These are phyloP conservation scores for Pontoporia blainvillei DNA, from an alignment of 2,113 vertebrate species.

Conservation along the genomic window DNA sequence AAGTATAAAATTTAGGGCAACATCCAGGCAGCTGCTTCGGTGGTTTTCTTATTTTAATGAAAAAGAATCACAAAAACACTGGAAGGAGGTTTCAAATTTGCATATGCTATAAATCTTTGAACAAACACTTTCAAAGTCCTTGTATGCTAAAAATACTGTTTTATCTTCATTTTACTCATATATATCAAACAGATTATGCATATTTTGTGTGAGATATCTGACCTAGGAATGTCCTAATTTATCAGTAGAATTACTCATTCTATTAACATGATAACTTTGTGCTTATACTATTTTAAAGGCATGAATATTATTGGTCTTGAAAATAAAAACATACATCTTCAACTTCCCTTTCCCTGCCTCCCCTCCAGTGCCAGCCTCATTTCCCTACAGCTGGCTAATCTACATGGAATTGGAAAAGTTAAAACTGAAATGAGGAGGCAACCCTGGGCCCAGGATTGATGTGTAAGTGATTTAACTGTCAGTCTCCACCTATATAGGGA, in stretches of 20 bases:
- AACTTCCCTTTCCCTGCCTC: neutral
- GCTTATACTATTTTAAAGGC: neutral
- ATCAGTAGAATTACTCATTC: neutral
- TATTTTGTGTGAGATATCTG: neutral
- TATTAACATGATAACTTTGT: neutral
- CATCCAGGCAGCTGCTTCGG: neutral
- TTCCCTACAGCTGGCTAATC: neutral
- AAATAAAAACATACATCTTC: neutral
- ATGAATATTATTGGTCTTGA: neutral
- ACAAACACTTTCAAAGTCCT: neutral
- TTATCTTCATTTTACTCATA: slow-evolving; percentile 1
- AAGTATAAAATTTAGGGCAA: neutral
- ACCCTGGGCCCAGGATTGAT: neutral
- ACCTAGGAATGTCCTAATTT: neutral
- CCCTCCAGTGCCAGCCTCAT: neutral
- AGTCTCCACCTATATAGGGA: neutral
- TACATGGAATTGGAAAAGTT: neutral
- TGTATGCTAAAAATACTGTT: neutral
- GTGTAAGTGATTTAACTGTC: neutral
- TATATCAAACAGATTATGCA: neutral
- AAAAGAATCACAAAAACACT: neutral
- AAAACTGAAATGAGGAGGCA: neutral
- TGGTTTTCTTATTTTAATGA: neutral
- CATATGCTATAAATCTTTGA: neutral
- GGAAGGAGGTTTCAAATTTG: neutral